phyloP scores from a whole-genome alignment of 1,140 invertebrate species.

The Tetranychus cinnabarinus region DNA sequence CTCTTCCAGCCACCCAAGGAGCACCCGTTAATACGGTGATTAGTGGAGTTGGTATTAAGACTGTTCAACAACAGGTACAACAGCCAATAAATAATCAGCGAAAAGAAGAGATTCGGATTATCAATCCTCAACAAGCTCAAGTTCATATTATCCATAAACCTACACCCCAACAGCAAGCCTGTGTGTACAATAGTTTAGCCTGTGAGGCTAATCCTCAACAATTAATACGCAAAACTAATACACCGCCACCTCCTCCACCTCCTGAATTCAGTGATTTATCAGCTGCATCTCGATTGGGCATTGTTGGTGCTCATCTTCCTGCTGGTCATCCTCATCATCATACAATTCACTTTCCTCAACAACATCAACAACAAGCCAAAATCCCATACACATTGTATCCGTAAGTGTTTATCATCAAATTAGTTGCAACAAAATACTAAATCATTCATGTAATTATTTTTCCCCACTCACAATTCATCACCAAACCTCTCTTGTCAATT shows the following conservation, averaged over 20 bases:
- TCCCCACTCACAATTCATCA: too few species aligned
- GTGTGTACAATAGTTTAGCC: neutral
- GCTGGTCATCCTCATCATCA: slow-evolving; percentile 3
- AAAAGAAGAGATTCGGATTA: neutral
- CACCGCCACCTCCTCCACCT: slow-evolving; percentile 7
- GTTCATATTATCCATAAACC: slow-evolving; percentile 3
- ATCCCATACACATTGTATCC: slow-evolving; percentile 2
- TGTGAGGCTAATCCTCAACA: neutral
- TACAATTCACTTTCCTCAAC: neutral
- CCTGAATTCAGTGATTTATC: slow-evolving; percentile 12
- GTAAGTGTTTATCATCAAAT: neutral
- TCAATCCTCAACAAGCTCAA: slow-evolving; percentile 1
- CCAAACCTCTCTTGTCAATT: too few species aligned
- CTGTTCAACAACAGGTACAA: neutral
- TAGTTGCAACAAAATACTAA: too few species aligned
- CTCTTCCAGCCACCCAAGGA: neutral
- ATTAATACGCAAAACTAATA: neutral
- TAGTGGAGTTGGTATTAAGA: neutral
- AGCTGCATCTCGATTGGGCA: neutral
- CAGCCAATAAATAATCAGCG: neutral
- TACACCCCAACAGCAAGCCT: neutral
- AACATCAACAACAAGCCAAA: neutral
- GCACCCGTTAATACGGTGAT: neutral
- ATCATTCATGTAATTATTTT: too few species aligned
- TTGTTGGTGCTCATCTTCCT: slow-evolving; percentile 3